A percentile compares a stretch with the other conserved stretches of the same genome.
Conservation (phyloP, 2,888 invertebrate species). For the Brachycybe producta region DNA sequence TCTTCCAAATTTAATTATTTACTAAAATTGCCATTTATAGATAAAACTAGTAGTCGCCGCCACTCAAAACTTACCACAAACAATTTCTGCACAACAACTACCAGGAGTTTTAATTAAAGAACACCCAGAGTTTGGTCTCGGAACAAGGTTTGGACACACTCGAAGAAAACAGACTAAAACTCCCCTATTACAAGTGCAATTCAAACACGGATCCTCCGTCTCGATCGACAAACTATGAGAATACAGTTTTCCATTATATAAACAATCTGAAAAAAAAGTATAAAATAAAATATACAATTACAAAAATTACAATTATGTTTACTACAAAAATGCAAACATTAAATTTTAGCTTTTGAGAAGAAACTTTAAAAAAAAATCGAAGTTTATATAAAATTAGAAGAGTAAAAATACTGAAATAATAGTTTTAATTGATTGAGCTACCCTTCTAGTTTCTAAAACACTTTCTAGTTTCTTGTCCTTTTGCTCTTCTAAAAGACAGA, state of each 20-base stretch:
- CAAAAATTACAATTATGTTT: no score
- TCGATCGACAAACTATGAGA: conserved; percentile 83
- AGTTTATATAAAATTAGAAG: no score
- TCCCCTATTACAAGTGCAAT: conserved; percentile 87
- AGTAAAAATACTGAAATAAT: no score
- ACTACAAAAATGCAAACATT: no score
- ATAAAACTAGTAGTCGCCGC: neutral
- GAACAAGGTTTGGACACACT: conserved; percentile 76
- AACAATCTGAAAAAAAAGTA: conserved; percentile 50
- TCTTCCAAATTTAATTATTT: no score
- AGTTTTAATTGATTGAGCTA: no score
- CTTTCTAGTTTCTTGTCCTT: no score
- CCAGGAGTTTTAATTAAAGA: conserved; percentile 77
- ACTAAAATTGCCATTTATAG: neutral
- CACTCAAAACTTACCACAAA: conserved; percentile 43
- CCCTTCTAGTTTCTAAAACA: no score
- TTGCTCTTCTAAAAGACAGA: no score
- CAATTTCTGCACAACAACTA: conserved; percentile 85
- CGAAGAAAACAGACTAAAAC: conserved; percentile 91
- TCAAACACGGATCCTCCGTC: conserved; percentile 88
- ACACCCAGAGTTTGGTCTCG: conserved; percentile 83
- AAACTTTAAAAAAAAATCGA: no score
- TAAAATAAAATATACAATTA: no score
- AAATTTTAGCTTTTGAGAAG: no score
- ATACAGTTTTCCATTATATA: conserved; percentile 87